Base-by-base conservation (phyloP, 2,888 invertebrate species). In the Coelinius sp. region DNA sequence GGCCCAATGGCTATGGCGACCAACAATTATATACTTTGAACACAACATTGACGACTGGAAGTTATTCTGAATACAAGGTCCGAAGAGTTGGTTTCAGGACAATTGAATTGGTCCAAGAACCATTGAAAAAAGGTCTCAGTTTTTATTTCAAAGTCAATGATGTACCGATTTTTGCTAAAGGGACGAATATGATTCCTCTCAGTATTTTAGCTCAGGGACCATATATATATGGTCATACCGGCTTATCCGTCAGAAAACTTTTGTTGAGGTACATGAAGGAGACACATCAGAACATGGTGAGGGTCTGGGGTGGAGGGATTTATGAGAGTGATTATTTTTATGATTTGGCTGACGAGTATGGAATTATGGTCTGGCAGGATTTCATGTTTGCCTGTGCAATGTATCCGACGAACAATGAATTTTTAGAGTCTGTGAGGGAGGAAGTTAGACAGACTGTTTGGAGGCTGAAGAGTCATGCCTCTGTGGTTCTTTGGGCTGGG, bases 221-320 rank as follows among this genome's bases (percentile, higher is more conserved):
- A 0, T n/a, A n/a, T n/a, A n/a, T n/a, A n/a, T n/a, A n/a, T n/a
- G n/a, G n/a, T n/a, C n/a, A n/a, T n/a, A 89, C 90, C 22, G 88
- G 92, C 75, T 82, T 84, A 75, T 84, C 86, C 24, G 89, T 89
- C 89, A 91, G 95, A 67, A 88, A 90, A 35, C 88, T 91, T 75
- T 88, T 97, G 1, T 85, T 98, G 41, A 49, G 20, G 46, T 20
- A 49, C 46, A 49, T 49, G 46, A 1, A 91, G 77, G 92, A 93
- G 7, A 92, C 93, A 0, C 92, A 98, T 84, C 97, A 97, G 95
- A 95, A 96, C 82, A 95, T 96, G 93, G 88, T 99, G 12, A 90
- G 99, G n/a, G 95, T 99, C 0, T 99, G 99, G 99, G 99, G 99
- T 25, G 99, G 99, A n/a, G 99, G 98, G 0, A 89, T 96, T 0